Conservation (phyloP, 2,113 vertebrate species). For the Proterorhinus semilunaris region DNA sequence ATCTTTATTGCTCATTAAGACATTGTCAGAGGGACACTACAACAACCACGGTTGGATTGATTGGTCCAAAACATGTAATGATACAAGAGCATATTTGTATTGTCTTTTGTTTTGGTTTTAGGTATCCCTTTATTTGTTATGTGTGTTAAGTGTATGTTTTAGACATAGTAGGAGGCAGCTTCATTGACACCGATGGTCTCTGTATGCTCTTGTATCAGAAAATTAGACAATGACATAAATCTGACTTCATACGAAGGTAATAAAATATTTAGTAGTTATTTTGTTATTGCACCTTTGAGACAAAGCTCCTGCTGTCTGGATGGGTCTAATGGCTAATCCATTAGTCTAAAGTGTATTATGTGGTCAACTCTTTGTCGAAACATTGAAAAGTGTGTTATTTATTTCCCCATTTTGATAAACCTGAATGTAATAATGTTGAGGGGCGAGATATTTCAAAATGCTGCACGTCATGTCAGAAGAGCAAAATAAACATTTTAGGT, state of each 20-base stretch:
- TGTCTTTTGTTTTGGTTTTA: no score
- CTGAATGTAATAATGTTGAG: not conserved
- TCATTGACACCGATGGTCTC: no score
- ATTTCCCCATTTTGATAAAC: not conserved
- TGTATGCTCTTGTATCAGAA: no score
- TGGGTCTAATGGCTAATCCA: constrained; percentile 43
- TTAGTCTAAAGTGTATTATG: constrained; percentile 10
- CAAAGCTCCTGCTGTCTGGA: not conserved
- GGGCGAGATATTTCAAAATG: not conserved
- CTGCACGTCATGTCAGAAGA: not conserved
- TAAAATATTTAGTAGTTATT: not conserved
- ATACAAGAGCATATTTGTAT: no score
- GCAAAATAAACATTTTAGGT: not conserved
- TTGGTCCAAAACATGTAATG: no score
- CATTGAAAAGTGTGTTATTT: not conserved
- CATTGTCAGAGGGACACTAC: constrained; percentile 20
- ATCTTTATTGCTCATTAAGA: constrained; percentile 38
- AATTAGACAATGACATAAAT: no score
- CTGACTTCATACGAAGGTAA: no score
- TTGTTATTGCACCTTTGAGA: constrained; percentile 9
- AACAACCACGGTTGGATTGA: not conserved
- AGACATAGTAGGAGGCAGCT: no score
- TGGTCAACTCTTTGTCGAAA: not conserved
- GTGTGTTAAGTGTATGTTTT: no score
- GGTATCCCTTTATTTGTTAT: no score